Conservation (phyloP, 1,140 invertebrate genomes). For the Physella acuta region DNA sequence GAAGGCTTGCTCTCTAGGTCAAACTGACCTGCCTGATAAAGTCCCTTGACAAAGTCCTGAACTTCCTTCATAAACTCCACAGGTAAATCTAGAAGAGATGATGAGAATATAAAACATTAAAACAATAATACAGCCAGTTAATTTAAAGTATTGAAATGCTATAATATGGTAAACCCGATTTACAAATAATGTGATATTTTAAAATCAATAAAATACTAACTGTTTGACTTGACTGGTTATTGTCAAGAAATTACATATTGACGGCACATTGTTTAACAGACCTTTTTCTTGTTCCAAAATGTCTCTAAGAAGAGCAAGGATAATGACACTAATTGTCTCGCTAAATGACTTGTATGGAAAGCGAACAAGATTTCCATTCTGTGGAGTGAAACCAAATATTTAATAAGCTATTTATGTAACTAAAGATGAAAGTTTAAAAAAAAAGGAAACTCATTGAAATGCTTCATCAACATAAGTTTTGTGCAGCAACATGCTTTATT, state of each 20-base stretch:
- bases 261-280: constrained; percentile 39
- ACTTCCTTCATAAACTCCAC: constrained; percentile 90
- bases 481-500: too few relatives aligned
- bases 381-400: too few relatives aligned
- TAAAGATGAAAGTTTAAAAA: too few relatives aligned
- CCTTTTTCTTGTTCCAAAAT: constrained; percentile 83
- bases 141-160: background rate
- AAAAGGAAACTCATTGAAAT: too few relatives aligned
- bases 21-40: constrained; percentile 90
- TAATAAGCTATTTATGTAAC: too few relatives aligned
- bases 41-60: constrained; percentile 82
- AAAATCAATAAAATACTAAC: too few relatives aligned
- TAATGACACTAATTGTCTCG: constrained; percentile 89
- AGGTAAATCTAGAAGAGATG: constrained; percentile 71
- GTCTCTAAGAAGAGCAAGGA: constrained; percentile 89
- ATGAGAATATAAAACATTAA: constrained; percentile 6
- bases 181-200: too few relatives aligned
- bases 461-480: too few relatives aligned
- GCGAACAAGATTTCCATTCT: constrained; percentile 40
- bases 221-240: too few relatives aligned
- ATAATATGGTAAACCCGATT: too few relatives aligned
- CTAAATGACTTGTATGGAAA: constrained; percentile 74
- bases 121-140: constrained; percentile 1
- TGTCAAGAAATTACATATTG: too few relatives aligned
- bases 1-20: constrained; percentile 66